These are phyloP conservation scores for Tenthredo distinguenda DNA, from an alignment of 2,888 invertebrate genomes.

Conservation along the genomic window DNA sequence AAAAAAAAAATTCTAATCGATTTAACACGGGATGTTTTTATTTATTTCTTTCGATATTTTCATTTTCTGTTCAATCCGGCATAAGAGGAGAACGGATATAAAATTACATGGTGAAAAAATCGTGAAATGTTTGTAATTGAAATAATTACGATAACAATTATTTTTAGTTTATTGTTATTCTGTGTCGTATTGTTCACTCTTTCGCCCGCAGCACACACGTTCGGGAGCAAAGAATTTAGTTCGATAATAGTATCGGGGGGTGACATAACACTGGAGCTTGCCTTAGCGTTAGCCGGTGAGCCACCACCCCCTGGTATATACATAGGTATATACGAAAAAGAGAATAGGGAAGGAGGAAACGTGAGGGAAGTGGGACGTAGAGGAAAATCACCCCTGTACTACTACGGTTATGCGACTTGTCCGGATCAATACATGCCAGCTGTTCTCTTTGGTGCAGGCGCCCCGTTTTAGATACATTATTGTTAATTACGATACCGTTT, in stretches of 20 bases:
- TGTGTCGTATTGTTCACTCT: background rate
- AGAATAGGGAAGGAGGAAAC: slow-evolving; percentile 28
- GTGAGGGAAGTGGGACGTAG: slow-evolving; percentile 27
- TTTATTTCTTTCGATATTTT: background rate
- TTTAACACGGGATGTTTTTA: background rate
- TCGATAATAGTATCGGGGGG: slow-evolving; percentile 54
- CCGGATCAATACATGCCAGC: slow-evolving; percentile 76
- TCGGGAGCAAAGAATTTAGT: background rate
- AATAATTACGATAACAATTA: background rate
- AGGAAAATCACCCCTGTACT: slow-evolving; percentile 56
- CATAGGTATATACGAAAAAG: background rate
- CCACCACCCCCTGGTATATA: slow-evolving; percentile 18
- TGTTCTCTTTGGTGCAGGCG: slow-evolving; percentile 70
- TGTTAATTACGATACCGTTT: slow-evolving; percentile 10
- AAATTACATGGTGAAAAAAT: background rate
- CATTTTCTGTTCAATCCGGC: background rate
- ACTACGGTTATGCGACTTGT: slow-evolving; percentile 60
- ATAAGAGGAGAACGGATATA: background rate
- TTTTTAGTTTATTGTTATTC: background rate
- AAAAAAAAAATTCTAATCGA: background rate
- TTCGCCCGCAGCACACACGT: too few relatives aligned
- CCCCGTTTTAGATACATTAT: background rate
- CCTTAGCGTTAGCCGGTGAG: slow-evolving; percentile 24
- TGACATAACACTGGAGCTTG: slow-evolving; percentile 71
- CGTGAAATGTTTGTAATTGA: background rate